Conservation (phyloP, 2,888 invertebrate species). For the Anoplius nigerrimus region DNA sequence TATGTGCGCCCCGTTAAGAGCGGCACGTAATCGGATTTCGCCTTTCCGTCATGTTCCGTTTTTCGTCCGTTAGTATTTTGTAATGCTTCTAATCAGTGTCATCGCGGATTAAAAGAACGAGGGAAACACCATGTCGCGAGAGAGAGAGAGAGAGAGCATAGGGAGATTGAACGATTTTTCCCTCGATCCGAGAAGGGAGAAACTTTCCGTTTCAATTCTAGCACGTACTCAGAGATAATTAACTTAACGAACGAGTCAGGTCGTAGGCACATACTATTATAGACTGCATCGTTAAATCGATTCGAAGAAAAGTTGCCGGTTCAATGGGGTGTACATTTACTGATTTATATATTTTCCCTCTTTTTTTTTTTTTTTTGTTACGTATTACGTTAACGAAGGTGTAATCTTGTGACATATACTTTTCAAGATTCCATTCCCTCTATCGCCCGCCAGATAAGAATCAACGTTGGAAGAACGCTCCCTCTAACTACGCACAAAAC, state of each 20-base stretch:
- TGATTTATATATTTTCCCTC: no score
- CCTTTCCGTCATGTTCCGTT: not conserved
- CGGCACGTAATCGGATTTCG: not conserved
- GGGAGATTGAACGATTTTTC: not conserved
- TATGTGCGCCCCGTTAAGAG: not conserved
- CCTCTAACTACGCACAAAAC: conserved; percentile 17
- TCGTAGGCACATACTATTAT: conserved; percentile 4
- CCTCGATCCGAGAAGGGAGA: no score
- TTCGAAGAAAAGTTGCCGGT: conserved; percentile 4
- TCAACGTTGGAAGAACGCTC: not conserved
- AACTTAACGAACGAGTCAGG: no score
- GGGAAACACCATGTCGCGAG: not conserved
- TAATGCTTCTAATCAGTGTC: not conserved
- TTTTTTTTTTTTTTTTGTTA: no score
- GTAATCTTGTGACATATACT: no score
- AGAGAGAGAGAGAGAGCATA: not conserved
- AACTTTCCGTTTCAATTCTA: no score
- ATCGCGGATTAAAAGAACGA: not conserved
- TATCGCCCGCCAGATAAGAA: conserved; percentile 1
- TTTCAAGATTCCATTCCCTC: no score
- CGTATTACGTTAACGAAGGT: no score
- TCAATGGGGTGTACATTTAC: no score
- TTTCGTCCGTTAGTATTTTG: not conserved
- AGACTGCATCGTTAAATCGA: not conserved
- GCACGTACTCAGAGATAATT: no score